Base-by-base conservation (phyloP, 2,888 invertebrate genomes). In the Atethmia centrago region DNA sequence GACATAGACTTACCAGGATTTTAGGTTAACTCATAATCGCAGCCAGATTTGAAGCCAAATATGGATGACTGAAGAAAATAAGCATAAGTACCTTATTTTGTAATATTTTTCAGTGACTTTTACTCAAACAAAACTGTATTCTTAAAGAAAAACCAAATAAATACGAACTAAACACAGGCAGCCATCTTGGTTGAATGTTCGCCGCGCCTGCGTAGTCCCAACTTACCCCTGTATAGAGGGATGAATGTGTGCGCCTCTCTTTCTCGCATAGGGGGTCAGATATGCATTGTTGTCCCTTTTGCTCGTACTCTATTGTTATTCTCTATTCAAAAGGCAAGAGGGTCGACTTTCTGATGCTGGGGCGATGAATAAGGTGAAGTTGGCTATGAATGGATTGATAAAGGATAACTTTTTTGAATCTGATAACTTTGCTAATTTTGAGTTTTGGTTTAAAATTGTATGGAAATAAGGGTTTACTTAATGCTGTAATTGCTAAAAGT, bases 131-230 rank as follows among this genome's bases (percentile, higher is more conserved):
- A 70, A 71, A 67, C 53, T n/a, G 19, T 51, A 71, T 62, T 67
- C 77, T 74, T 28, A 49, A 70, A 56, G 3, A 12, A 73, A 83
- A 88, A 90, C 79, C 78, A 89, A 88, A 85, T 85, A 92, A 91
- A 92, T 89, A 85, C 75, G 77, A 86, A 88, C 88, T 88, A 84
- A 90, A 90, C 93, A 91, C 91, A 73, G 90, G 92, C 93, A 93
- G 96, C 96, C 96, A 96, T 96, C 87, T 96, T 96, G 90, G 85
- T 88, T 86, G 89, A 94, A 93, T 94, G 93, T 89, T 85, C 63
- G 81, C 86, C 85, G 86, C 91, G 92, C 95, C 93, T 93, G 96
- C 95, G 95, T 90, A 86, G 73, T 88, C 59, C 74, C 56, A 77
- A 84, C 82, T 88, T 87, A 90, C 90, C 93, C 94, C 81, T 90